Evolutionary conservation across 2,888 invertebrate species (phyloP), one percentile per base, ranked within the genome.

Genomic region (Synergus umbraculus): DNA sequence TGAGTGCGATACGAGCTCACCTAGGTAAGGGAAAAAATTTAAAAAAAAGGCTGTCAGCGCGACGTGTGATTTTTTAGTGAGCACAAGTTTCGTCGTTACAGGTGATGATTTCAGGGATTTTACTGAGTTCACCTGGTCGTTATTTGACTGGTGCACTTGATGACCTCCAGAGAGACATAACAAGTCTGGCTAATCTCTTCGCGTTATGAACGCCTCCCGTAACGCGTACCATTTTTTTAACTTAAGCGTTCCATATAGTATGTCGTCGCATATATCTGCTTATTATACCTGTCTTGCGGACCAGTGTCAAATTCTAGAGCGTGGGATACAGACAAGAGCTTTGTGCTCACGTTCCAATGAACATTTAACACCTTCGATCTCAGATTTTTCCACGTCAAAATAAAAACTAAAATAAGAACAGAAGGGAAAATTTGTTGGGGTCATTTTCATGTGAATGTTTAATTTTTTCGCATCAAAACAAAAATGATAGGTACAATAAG

Each of bases 261-360:
- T 82, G 83, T 84, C 78, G 80, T 60, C 80, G 66, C 79, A 79
- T 79, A 79, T 82, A 82, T 85, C 84, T 83, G 78, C 81, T 82
- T 83, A 83, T 85, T 83, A 83, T 88, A 88, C 88, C 86, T 87
- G 89, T 86, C 86, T 86, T 81, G 82, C 85, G 84, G 86, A 85
- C 87, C 86, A 88, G 90, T 90, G 89, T 91, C 91, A 90, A 89
- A 91, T 90, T 89, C 88, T 88, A 86, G 89, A 89, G 90, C 91
- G 91, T 91, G 91, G 89, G 91, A 91, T 86, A 87, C 67, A 46
- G n/a, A 73, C 13, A 22, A 54, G 29, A 73, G 15, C 15, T 0
- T 29, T 73, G 73, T 54, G 54, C 73, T 73, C 73, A 73, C 54
- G 73, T 73, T 73, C 12, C n/a, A 73, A 73, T 73, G 37, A 29